Base-by-base conservation (phyloP, 2,113 vertebrate species). In the Coregonus clupeaformis region DNA sequence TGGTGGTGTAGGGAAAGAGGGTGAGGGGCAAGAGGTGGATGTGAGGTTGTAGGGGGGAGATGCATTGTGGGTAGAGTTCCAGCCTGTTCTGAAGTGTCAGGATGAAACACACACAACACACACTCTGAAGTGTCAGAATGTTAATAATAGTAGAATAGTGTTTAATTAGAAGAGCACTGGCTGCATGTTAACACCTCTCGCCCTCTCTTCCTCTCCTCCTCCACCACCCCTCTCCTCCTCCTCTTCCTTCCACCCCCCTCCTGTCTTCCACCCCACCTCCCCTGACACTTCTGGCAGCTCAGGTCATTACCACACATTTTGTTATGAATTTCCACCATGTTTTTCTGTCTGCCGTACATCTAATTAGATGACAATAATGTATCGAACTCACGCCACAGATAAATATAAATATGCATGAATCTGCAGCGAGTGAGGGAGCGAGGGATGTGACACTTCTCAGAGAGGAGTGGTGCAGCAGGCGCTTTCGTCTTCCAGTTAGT, bases 281-380 rank as follows among this genome's bases (percentile, higher is more conserved):
- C 92, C 95, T 96, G 97, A 97, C 97, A 96, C 94, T 94, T 79
- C 94, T 98, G 97, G 97, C 97, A 98, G 97, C 94, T 92, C 87
- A 91, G 96, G 97, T 98, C 97, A 99, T 99, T 98, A 98, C 95
- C 92, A 91, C 92, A 92, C 94, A 94, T 94, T 96, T 96, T 97
- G n/a, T 98, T 96, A 98, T 97, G 96, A 98, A 97, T 93, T 98
- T 97, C 94, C 92, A 94, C 91, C 95, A 95, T 95, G 94, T 94
- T 95, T 95, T 89, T 93, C 93, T 93, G 94, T 94, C 96, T 89
- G 52, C 94, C 94, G 96, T 95, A 95, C 95, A 97, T 96, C 96
- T 97, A 98, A 97, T 98, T 98, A 98, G 95, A 96, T 97, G 96
- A 97, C 96, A 99, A 97, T 98, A 97, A 97, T 96, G 95, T 96